phyloP scores from a whole-genome alignment of 1,140 invertebrate genomes.

The Tetragonula clypearis region DNA sequence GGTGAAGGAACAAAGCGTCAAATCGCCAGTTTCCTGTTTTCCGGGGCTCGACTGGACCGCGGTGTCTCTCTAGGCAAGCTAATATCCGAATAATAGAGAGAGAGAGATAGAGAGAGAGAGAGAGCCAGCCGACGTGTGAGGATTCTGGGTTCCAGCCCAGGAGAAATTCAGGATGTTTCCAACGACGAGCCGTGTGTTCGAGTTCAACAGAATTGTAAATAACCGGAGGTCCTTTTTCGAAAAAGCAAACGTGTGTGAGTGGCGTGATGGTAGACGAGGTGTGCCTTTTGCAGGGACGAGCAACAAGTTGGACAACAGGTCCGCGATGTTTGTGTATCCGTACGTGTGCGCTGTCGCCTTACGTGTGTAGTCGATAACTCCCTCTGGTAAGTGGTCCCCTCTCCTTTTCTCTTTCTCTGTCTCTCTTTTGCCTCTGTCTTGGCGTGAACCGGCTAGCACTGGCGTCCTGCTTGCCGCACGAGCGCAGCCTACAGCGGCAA shows the following conservation, averaged over 20 bases:
- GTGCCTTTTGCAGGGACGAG: constrained; percentile 71
- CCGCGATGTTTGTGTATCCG: constrained; percentile 76
- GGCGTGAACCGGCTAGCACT: neutral
- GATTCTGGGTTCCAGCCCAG: neutral
- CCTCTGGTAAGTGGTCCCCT: constrained; percentile 50
- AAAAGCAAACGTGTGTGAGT: constrained; percentile 37
- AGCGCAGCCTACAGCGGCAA: neutral
- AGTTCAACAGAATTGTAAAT: neutral
- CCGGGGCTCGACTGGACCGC: too few relatives aligned
- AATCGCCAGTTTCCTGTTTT: neutral
- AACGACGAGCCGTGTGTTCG: neutral
- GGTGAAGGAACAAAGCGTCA: neutral
- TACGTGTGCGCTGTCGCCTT: constrained; percentile 68
- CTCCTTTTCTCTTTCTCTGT: neutral
- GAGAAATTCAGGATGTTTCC: neutral
- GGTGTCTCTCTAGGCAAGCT: too few relatives aligned
- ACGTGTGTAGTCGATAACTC: constrained; percentile 67
- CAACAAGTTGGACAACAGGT: constrained; percentile 81
- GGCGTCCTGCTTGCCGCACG: neutral
- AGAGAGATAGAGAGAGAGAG: too few relatives aligned
- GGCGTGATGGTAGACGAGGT: constrained; percentile 53
- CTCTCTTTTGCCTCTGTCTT: neutral
- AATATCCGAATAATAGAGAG: too few relatives aligned
- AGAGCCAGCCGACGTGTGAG: too few relatives aligned
- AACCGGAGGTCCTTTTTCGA: constrained; percentile 51